Evolutionary conservation across 2,113 vertebrate species (phyloP), one percentile per base, ranked within the genome.

Genomic region (Montifringilla adamsi): DNA sequence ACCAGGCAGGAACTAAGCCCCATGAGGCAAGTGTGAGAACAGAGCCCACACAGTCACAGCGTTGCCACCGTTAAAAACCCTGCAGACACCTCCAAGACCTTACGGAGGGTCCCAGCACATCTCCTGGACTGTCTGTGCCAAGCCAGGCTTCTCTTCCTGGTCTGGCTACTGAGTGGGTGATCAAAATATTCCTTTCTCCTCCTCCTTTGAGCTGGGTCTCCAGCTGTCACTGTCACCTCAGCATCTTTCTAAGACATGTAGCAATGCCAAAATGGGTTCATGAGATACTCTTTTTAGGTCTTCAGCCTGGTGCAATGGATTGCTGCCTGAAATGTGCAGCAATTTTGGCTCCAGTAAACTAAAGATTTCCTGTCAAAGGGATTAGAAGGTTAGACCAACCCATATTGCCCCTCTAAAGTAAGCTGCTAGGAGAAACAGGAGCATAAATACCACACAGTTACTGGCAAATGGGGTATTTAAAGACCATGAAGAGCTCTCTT

Each of bases 11-110:
- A 67, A 15, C 70, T 52, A 28, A 28, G 12, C 3, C 11, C 21
- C 47, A 35, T 0, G 2, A 37, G 15, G 11, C 33, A 59, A 27
- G 4, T 60, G 52, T 23, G n/a, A 28, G 31, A 47, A 75, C 17
- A 72, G 8, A 84, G 7, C 26, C 26, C 1, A 1, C 6, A 6
- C 16, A 44, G 5, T 7, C 55, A 47, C 16, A 77, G 23, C 0
- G 0, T 3, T 69, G 30, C 24, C 59, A 59, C 15, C 55, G 30
- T 46, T 55, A 67, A 83, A 89, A 43, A 3, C 19, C 33, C 6
- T 46, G 43, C 55, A 88, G 19, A 27, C 50, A 28, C 21, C 16
- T 43, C 21, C 31, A 70, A 59, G 39, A 46, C 4, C 1, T 35
- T 9, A 19, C 0, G 72, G n/a, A 46, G 13, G 64, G 30, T 11